These are phyloP conservation scores for Pangasius macronema DNA, from an alignment of 2,797 vertebrate species.

Conservation along the genomic window DNA sequence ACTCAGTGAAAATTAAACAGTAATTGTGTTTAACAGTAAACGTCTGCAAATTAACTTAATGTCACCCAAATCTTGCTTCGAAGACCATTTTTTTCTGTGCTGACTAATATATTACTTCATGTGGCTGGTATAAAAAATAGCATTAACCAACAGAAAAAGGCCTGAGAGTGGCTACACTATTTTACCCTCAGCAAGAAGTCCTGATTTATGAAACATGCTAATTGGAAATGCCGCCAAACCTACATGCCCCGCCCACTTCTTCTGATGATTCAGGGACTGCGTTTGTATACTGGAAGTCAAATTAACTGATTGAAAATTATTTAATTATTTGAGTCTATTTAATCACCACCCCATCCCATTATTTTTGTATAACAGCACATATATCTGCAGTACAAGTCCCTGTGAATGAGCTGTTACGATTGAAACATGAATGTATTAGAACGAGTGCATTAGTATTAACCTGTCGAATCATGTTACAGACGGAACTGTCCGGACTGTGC, in stretches of 20 bases:
- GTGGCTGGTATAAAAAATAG: neutral
- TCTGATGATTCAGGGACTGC: neutral
- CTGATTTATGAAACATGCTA: neutral
- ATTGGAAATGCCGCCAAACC: neutral
- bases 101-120: neutral
- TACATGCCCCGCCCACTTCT: neutral
- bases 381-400: neutral
- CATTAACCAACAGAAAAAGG: neutral
- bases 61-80: neutral
- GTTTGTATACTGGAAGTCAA: neutral
- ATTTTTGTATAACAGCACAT: neutral
- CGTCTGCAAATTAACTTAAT: neutral
- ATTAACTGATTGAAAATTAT: neutral
- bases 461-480: neutral
- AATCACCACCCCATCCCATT: too few relatives aligned
- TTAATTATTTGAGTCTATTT: too few relatives aligned
- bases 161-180: neutral
- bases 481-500: neutral
- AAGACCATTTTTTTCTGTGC: neutral
- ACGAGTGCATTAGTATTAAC: neutral
- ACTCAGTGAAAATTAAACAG: neutral
- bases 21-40: neutral
- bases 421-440: neutral
- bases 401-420: neutral
- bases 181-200: neutral